Evolutionary conservation across 2,888 invertebrate genomes (phyloP).

Genomic region (Tipula helvola): DNA sequence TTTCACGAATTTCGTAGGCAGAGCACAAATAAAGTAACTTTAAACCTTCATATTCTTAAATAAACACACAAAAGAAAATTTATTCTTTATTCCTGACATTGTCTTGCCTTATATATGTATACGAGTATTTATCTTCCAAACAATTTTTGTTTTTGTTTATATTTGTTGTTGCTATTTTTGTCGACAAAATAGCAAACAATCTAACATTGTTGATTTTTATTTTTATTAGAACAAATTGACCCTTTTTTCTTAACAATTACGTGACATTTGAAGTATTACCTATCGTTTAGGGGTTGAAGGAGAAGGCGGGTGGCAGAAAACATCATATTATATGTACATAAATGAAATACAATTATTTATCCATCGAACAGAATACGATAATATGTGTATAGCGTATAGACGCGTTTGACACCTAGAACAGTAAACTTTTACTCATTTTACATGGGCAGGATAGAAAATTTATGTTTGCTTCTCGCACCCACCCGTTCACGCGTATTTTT

Average conservation of each 20-base stretch:
- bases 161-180: not conserved
- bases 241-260: not conserved
- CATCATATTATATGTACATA: not conserved
- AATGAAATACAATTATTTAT: not conserved
- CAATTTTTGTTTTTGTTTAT: not conserved
- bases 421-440: not conserved
- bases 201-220: not conserved
- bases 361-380: not conserved
- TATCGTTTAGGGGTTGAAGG: not conserved
- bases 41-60: not conserved
- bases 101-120: not conserved
- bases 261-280: not conserved
- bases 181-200: not conserved
- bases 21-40: not conserved
- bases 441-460: not conserved
- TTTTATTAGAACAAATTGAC: not conserved
- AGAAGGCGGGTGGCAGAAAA: not conserved
- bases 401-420: not conserved
- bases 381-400: not conserved
- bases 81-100: not conserved
- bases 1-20: not conserved
- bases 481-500: too few relatives aligned
- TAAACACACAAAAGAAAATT: not conserved
- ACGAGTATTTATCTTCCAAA: not conserved
- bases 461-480: not conserved